A percentile compares a stretch with the other conserved stretches of the same genome.
Evolutionary conservation across 2,888 invertebrate genomes (phyloP).

Genomic region (Ischnus inquisitorius): DNA sequence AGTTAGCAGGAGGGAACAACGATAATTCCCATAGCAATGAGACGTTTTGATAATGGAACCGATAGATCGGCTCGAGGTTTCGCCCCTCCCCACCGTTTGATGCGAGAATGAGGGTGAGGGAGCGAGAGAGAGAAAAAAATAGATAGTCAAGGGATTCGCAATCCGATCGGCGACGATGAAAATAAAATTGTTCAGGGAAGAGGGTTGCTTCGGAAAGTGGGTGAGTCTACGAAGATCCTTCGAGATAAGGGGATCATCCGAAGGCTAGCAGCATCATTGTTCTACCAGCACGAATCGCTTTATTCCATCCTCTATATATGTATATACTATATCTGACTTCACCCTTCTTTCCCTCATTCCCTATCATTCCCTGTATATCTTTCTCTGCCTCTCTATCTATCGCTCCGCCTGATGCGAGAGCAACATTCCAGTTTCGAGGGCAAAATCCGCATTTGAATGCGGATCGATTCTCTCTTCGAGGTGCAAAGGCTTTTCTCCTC

Average conservation of each 20-base stretch:
- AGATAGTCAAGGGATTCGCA: constrained; percentile 20
- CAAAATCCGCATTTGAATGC: constrained; percentile 55
- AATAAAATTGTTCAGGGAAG: constrained; percentile 46
- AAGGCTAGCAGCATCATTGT: constrained; percentile 58
- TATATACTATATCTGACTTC: background rate
- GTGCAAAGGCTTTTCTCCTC: constrained; percentile 45
- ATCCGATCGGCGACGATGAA: constrained; percentile 55
- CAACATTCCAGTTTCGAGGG: constrained; percentile 36
- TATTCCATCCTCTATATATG: constrained; percentile 3
- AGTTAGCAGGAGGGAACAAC: constrained; percentile 18
- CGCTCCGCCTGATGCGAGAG: constrained; percentile 15
- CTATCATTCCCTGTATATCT: background rate
- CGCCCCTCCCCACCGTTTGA: constrained; percentile 65
- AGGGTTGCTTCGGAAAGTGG: constrained; percentile 47
- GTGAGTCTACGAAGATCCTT: constrained; percentile 55
- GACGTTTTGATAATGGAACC: constrained; percentile 52
- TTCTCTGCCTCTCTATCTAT: constrained; percentile 7
- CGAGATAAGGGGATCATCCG: constrained; percentile 58
- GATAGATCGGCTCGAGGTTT: constrained; percentile 9
- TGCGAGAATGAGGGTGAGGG: constrained; percentile 35
- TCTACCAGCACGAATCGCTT: constrained; percentile 49
- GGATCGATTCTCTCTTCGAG: constrained; percentile 40
- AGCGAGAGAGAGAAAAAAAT: constrained; percentile 15
- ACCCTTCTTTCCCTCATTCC: constrained; percentile 16
- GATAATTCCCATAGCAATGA: constrained; percentile 45